These are phyloP conservation scores for Biston stratarius DNA, from an alignment of 2,888 invertebrate species.

Conservation along the genomic window DNA sequence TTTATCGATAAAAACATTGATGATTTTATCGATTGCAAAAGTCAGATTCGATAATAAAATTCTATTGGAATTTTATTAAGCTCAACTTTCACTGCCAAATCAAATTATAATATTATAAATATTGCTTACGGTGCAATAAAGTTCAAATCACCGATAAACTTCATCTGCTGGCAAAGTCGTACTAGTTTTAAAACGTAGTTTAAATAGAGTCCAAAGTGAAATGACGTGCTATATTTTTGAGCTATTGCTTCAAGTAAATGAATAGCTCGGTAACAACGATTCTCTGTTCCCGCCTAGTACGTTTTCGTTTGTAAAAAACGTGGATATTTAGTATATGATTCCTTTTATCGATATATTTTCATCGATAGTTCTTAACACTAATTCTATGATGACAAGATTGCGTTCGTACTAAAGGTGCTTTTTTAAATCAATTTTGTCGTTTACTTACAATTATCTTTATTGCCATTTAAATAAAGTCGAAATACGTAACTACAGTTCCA, in stretches of 20 bases:
- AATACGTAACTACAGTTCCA: background rate
- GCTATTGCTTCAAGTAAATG: background rate
- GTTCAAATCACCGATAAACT: background rate
- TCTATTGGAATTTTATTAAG: background rate
- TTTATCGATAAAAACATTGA: background rate
- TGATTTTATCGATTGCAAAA: background rate
- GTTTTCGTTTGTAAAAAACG: background rate
- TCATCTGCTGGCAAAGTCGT: slow-evolving; percentile 1
- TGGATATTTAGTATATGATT: too few species aligned
- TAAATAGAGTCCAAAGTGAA: background rate
- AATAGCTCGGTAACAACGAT: background rate
- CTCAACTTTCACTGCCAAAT: background rate
- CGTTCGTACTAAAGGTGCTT: background rate
- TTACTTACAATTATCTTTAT: background rate
- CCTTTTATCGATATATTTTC: slow-evolving; percentile 3
- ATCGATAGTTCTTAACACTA: slow-evolving; percentile 7
- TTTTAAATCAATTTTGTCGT: background rate
- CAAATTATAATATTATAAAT: background rate
- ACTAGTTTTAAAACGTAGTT: background rate
- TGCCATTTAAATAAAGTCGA: background rate
- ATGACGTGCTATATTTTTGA: background rate
- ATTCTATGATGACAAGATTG: background rate
- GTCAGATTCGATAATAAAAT: background rate
- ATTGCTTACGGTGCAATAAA: background rate
- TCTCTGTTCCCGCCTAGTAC: background rate